phyloP scores from a whole-genome alignment of 2,888 invertebrate genomes.

The Gymnoscelis rufifasciata region DNA sequence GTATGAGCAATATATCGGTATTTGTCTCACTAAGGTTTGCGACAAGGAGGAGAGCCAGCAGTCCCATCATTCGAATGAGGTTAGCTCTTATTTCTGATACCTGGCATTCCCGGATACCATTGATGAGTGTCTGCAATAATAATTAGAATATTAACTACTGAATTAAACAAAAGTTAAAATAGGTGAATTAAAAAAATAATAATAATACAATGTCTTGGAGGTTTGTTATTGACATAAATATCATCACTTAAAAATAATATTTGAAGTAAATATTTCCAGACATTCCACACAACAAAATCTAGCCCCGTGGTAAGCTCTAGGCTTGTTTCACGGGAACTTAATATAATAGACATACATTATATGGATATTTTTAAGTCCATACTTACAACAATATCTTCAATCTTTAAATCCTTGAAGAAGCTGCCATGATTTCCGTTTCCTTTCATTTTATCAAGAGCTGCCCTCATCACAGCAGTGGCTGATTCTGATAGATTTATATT shows the following conservation, averaged over 20 bases:
- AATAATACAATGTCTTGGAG: no score
- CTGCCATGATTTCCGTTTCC: constrained; percentile 54
- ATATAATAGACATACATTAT: no score
- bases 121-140: constrained; percentile 67
- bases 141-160: background rate
- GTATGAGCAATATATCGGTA: constrained; percentile 49
- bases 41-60: constrained; percentile 71
- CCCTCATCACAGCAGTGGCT: constrained; percentile 85
- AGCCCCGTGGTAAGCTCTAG: no score
- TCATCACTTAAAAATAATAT: no score
- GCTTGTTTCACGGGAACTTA: no score
- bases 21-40: constrained; percentile 56
- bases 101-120: constrained; percentile 73
- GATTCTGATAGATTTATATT: constrained; percentile 81
- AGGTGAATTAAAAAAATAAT: no score
- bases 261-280: no score
- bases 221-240: no score
- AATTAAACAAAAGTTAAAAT: background rate
- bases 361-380: background rate
- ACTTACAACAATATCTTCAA: constrained; percentile 77
- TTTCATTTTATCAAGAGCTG: constrained; percentile 84
- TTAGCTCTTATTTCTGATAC: constrained; percentile 79
- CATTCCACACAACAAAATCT: no score
- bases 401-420: constrained; percentile 76
- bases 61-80: constrained; percentile 79